These are phyloP conservation scores for Calosoma granatense DNA, from an alignment of 1,140 invertebrate species.

Conservation along the genomic window DNA sequence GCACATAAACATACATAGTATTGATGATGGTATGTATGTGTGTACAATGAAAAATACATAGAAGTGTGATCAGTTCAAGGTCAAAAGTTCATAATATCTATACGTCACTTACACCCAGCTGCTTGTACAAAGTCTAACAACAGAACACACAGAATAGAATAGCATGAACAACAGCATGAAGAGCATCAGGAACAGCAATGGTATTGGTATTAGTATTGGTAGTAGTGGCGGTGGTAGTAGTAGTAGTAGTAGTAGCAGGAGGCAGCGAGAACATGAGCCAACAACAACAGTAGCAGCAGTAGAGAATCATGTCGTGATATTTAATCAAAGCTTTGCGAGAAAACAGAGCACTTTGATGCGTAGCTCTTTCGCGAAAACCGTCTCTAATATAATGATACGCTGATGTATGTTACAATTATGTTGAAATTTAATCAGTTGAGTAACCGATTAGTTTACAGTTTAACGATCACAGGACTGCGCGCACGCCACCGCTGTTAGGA, in stretches of 20 bases:
- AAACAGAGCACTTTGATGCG: constrained; percentile 4
- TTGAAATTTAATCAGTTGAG: constrained; percentile 37
- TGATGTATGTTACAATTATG: constrained; percentile 34
- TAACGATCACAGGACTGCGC: constrained; percentile 31
- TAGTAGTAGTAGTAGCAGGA: too few species aligned
- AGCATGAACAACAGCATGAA: background rate
- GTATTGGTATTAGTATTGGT: too few species aligned
- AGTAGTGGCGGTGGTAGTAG: too few species aligned
- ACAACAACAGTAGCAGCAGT: background rate
- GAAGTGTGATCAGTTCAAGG: too few species aligned
- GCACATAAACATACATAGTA: background rate
- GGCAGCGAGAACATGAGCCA: too few species aligned
- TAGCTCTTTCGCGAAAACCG: background rate
- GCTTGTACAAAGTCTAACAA: too few species aligned
- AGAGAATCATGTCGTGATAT: background rate
- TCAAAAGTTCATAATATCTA: too few species aligned
- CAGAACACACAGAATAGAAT: background rate
- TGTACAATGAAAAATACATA: too few species aligned
- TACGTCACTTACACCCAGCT: too few species aligned
- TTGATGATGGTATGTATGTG: too few species aligned
- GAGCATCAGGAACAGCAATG: too few species aligned
- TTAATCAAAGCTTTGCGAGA: constrained; percentile 9
- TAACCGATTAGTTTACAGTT: constrained; percentile 33
- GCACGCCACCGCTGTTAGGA: constrained; percentile 30
- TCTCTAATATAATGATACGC: constrained; percentile 8